Evolutionary conservation across 2,113 vertebrate species (phyloP), one percentile per base, ranked within the genome.

Genomic region (Balaeniceps rex): DNA sequence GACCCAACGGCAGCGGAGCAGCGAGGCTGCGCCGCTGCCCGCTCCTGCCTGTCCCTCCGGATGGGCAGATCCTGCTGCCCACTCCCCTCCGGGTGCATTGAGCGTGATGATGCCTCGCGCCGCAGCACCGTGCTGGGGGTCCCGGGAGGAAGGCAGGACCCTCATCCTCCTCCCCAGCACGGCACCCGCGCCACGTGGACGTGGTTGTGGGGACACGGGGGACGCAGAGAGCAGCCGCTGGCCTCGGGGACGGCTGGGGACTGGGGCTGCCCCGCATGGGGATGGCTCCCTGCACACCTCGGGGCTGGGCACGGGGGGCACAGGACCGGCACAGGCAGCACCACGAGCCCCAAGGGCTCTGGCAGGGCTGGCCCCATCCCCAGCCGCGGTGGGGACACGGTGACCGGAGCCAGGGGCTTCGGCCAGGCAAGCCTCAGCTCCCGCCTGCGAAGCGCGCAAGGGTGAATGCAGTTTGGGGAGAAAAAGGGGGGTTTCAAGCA

Each of bases 201-300:
- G 6, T 3, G 18, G 54, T 14, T 4, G 2, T 2, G n/a, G 55
- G 68, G 46, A 42, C 14, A 4, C 1, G 7, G 25, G 46, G 55
- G 68, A 24, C 6, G 4, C 31, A 9, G 31, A 29, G 36, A 52
- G 47, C 19, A 3, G 47, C 19, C 21, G 4, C 31, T 17, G 2
- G 38, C 17, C 42, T 38, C 1, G 6, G 51, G 83, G 60, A 26
- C 6, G 6, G 52, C 9, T 0, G 12, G 49, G 40, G 24, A 55
- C 18, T 4, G 31, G 54, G 19, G 34, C 33, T 47, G 40, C 42
- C 74, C 33, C 2, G 7, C 36, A 7, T 2, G 23, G 80, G 66
- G 44, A 51, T 5, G n/a, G 54, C 10, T 23, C n/a, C 8, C 52
- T 19, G 38, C 7, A 33, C 33, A 12, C 63, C 49, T 15, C 9